These are phyloP conservation scores for Cricetomys ansorgei DNA, from an alignment of 2,113 vertebrate genomes.

Conservation along the genomic window DNA sequence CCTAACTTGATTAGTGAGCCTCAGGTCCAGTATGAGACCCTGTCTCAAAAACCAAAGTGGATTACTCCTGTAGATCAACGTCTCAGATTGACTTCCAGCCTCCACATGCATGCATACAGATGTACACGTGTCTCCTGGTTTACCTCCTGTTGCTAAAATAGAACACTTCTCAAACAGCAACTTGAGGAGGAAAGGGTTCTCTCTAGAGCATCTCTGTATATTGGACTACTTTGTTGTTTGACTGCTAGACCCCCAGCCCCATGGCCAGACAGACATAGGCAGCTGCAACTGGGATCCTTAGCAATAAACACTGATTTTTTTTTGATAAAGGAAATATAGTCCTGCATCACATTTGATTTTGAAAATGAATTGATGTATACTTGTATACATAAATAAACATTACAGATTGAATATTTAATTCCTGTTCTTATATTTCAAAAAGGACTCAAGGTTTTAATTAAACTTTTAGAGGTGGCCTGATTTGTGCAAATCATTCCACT, in stretches of 20 bases:
- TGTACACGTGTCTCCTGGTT: background rate
- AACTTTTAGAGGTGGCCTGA: background rate
- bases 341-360: slow-evolving; percentile 10
- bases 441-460: slow-evolving; percentile 18
- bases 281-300: background rate
- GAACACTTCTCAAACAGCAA: background rate
- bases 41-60: background rate
- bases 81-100: background rate
- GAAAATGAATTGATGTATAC: slow-evolving; percentile 21
- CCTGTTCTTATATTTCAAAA: background rate
- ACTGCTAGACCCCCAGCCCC: background rate
- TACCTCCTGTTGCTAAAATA: background rate
- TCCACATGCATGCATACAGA: background rate
- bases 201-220: background rate
- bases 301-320: background rate
- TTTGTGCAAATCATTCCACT: background rate
- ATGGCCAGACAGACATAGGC: background rate
- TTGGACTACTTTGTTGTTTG: slow-evolving; percentile 5
- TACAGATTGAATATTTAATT: background rate
- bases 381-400: background rate
- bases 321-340: background rate
- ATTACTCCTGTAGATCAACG: background rate
- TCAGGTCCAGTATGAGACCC: background rate
- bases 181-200: background rate
- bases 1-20: background rate